Evolutionary conservation across 2,888 invertebrate species (phyloP).

Genomic region (Dione vanillae): DNA sequence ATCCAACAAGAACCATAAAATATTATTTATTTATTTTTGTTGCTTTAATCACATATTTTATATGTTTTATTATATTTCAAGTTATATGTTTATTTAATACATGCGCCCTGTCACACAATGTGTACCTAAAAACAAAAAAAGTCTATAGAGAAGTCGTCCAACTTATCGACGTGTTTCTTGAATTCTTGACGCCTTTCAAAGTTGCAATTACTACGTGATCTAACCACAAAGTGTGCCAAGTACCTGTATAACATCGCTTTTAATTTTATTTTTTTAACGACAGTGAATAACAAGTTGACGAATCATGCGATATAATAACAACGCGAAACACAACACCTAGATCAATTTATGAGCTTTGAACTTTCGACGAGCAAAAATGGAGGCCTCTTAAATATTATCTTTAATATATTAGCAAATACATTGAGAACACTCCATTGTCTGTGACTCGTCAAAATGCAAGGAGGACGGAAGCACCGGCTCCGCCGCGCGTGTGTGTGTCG

Average conservation of each 20-base stretch:
- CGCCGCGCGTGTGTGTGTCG: constrained; percentile 80
- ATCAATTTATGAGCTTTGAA: constrained; percentile 64
- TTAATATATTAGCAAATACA: constrained; percentile 22
- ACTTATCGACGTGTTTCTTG: constrained; percentile 37
- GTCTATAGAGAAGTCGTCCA: constrained; percentile 33
- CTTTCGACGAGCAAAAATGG: constrained; percentile 68
- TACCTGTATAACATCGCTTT: constrained; percentile 69
- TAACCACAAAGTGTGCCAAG: constrained; percentile 82
- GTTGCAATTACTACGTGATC: constrained; percentile 34
- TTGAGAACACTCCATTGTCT: constrained; percentile 35
- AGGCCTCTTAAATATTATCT: constrained; percentile 58
- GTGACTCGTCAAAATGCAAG: constrained; percentile 51
- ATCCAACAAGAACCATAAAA: constrained; percentile 43
- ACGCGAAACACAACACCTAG: constrained; percentile 79
- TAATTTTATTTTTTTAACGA: constrained; percentile 68
- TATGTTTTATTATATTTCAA: constrained; percentile 53
- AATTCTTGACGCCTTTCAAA: constrained; percentile 46
- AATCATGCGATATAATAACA: constrained; percentile 80
- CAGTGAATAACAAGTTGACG: constrained; percentile 75
- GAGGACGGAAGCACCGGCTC: constrained; percentile 78
- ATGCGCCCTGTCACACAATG: constrained; percentile 83
- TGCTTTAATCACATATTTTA: constrained; percentile 47
- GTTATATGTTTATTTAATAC: constrained; percentile 66
- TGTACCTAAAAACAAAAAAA: constrained; percentile 59
- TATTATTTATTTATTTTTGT: constrained; percentile 41